phyloP scores from a whole-genome alignment of 2,888 invertebrate genomes.

The Drosophila anomalata region DNA sequence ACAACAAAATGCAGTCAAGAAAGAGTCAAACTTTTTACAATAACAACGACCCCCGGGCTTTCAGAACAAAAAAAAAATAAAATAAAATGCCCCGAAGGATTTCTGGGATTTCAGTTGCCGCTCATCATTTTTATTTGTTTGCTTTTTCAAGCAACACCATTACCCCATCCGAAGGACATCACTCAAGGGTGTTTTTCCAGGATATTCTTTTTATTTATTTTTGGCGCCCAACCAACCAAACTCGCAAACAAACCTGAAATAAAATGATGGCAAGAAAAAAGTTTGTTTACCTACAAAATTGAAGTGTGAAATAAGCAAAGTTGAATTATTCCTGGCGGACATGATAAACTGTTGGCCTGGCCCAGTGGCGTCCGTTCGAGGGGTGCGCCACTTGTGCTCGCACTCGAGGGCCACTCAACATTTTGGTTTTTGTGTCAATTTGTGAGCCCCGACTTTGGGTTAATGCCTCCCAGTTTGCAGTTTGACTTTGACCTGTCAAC shows the following conservation, averaged over 20 bases:
- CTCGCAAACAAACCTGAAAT: background rate
- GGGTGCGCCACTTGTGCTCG: background rate
- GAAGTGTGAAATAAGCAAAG: constrained; percentile 81
- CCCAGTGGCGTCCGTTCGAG: constrained; percentile 17
- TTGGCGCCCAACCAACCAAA: constrained; percentile 6
- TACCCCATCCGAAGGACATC: constrained; percentile 23
- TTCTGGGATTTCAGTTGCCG: constrained; percentile 54
- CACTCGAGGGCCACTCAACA: constrained; percentile 38
- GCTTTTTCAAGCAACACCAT: constrained; percentile 58
- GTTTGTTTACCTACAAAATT: constrained; percentile 81
- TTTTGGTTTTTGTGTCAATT: constrained; percentile 73
- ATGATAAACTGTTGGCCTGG: constrained; percentile 75
- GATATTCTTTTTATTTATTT: constrained; percentile 20
- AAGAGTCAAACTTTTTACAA: constrained; percentile 69
- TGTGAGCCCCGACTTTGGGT: constrained; percentile 56
- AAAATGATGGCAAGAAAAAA: constrained; percentile 42
- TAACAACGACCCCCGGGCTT: constrained; percentile 59
- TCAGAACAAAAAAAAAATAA: constrained; percentile 31
- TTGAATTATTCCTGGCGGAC: constrained; percentile 81
- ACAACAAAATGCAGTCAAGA: constrained; percentile 43
- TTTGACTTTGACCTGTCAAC: constrained; percentile 39
- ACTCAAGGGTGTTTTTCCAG: constrained; percentile 36
- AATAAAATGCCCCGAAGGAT: constrained; percentile 62
- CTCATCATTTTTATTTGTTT: constrained; percentile 81
- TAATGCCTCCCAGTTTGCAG: constrained; percentile 44